These are phyloP conservation scores for Neoascia interrupta DNA, from an alignment of 2,888 invertebrate genomes.

Conservation along the genomic window DNA sequence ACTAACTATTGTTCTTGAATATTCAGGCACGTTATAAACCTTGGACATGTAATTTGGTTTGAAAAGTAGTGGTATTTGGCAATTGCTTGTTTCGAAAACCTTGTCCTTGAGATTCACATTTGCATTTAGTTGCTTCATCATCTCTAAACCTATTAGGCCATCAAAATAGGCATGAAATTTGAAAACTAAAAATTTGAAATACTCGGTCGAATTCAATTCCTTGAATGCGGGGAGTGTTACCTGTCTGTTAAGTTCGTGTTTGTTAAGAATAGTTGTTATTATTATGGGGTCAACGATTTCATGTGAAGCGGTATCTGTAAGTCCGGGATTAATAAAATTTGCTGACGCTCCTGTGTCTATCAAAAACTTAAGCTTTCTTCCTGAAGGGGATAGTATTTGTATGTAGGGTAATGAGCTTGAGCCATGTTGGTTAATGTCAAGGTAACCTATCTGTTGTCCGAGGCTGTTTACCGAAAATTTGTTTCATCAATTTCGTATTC, in stretches of 20 bases:
- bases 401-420: conserved; percentile 40
- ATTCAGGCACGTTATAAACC: background rate
- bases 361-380: conserved; percentile 32
- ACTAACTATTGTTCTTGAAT: conserved; percentile 13
- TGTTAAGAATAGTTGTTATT: conserved; percentile 19
- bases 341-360: conserved; percentile 36
- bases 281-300: background rate
- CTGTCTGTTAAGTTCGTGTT: conserved; percentile 17
- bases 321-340: conserved; percentile 31
- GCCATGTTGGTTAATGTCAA: conserved; percentile 38
- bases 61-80: conserved; percentile 1
- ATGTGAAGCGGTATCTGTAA: background rate
- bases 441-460: conserved; percentile 21
- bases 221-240: conserved; percentile 7
- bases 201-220: conserved; percentile 22
- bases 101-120: too few relatives aligned
- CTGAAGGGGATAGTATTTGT: conserved; percentile 46
- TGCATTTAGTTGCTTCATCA: too few relatives aligned
- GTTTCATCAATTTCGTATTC: too few relatives aligned
- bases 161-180: conserved; percentile 32
- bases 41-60: conserved; percentile 32
- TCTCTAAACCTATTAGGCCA: conserved; percentile 36
- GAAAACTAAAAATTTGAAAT: conserved; percentile 7
- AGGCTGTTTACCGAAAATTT: conserved; percentile 16
- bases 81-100: too few relatives aligned